Evolutionary conservation across 2,797 vertebrate species (phyloP).

Genomic region (Coregonus ussuriensis): DNA sequence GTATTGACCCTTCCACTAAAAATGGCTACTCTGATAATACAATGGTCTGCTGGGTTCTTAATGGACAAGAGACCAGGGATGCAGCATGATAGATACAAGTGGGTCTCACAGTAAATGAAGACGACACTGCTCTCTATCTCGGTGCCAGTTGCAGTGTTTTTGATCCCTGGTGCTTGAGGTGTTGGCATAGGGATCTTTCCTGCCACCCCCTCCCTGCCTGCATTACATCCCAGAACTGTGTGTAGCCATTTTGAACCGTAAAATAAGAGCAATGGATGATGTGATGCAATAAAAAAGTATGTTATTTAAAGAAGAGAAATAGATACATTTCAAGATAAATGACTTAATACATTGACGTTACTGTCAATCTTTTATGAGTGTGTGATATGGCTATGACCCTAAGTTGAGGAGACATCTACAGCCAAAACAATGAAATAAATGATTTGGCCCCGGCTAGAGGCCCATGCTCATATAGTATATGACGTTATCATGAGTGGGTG

Average conservation of each 20-base stretch:
- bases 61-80: not conserved
- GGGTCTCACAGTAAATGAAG: conserved; percentile 29
- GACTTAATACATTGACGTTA: too few relatives aligned
- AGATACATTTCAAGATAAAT: too few relatives aligned
- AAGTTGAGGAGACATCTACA: not conserved
- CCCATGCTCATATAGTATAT: conserved; percentile 1
- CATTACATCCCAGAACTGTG: conserved; percentile 36
- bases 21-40: not conserved
- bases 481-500: conserved; percentile 32
- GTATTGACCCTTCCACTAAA: conserved; percentile 11
- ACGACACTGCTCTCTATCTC: conserved; percentile 28
- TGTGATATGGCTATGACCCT: not conserved
- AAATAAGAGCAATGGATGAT: not conserved
- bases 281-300: too few relatives aligned
- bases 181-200: conserved; percentile 57
- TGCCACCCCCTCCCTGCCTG: conserved; percentile 62
- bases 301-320: too few relatives aligned
- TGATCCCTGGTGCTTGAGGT: conserved; percentile 67
- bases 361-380: too few relatives aligned
- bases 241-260: conserved; percentile 24
- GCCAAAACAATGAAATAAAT: not conserved
- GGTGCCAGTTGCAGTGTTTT: conserved; percentile 61
- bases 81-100: not conserved
- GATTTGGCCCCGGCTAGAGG: not conserved
- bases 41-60: conserved; percentile 5